Evolutionary conservation across 2,888 invertebrate genomes (phyloP).

Genomic region (Unio pictorum): DNA sequence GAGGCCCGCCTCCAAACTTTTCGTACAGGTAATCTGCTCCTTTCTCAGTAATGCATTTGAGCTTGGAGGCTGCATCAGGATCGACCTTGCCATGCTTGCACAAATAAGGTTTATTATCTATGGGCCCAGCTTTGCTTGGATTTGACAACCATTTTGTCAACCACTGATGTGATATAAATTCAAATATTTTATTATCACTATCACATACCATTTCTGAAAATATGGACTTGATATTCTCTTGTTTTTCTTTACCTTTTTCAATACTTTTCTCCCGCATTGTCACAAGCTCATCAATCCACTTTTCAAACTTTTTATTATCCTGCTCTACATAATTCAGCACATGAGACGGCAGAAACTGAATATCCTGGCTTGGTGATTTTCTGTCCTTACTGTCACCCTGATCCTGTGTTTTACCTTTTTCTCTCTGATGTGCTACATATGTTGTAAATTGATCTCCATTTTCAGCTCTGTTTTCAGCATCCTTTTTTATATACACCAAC

Average conservation of each 20-base stretch:
- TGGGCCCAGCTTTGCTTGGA: conserved; percentile 66
- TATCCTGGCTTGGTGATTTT: conserved; percentile 4
- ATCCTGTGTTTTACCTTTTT: conserved; percentile 15
- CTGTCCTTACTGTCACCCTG: background rate
- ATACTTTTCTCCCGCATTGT: conserved; percentile 53
- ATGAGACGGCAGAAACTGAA: conserved; percentile 25
- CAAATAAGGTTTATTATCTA: conserved; percentile 72
- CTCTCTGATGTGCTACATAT: background rate
- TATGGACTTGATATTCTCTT: conserved; percentile 53
- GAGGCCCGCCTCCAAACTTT: conserved; percentile 73
- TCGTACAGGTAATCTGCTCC: conserved; percentile 73
- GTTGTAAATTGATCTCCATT: background rate
- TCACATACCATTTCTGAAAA: conserved; percentile 37
- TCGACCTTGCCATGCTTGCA: conserved; percentile 67
- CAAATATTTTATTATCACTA: conserved; percentile 61
- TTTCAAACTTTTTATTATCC: conserved; percentile 71
- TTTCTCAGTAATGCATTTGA: conserved; percentile 38
- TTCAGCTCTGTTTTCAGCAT: conserved; percentile 6
- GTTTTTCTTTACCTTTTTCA: conserved; percentile 55
- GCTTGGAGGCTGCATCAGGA: conserved; percentile 28
- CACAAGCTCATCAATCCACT: conserved; percentile 65
- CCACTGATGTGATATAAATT: conserved; percentile 76
- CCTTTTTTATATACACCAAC: conserved; percentile 75
- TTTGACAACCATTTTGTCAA: conserved; percentile 74
- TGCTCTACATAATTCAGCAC: conserved; percentile 56